A percentile compares a stretch with the other conserved stretches of the same genome.
Evolutionary conservation across 2,797 vertebrate genomes (phyloP).

Genomic region (Pogonophryne albipinna): DNA sequence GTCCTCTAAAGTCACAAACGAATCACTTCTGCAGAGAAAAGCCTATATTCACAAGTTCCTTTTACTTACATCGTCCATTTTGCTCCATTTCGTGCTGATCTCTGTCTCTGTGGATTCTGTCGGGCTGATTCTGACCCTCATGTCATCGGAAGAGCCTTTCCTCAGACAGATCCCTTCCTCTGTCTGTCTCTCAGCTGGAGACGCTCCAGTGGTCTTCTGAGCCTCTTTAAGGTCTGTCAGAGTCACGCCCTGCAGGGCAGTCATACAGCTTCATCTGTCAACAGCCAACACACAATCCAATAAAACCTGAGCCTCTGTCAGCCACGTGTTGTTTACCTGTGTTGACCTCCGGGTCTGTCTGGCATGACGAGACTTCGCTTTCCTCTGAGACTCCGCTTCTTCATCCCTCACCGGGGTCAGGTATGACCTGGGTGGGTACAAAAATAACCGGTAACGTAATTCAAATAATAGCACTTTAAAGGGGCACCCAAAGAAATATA

Average conservation of each 20-base stretch:
- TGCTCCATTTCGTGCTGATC: conserved; percentile 57
- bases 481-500: not conserved
- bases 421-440: conserved; percentile 71
- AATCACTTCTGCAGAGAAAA: not conserved
- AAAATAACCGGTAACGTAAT: not conserved
- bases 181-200: conserved; percentile 78
- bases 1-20: not conserved
- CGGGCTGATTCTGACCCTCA: conserved; percentile 20
- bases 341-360: conserved; percentile 94
- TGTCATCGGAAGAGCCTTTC: conserved; percentile 54
- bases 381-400: conserved; percentile 94
- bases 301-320: not conserved
- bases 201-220: conserved; percentile 86
- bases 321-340: conserved; percentile 81
- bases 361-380: conserved; percentile 93
- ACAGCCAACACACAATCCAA: not conserved
- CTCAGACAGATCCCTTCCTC: conserved; percentile 66
- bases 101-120: conserved; percentile 57
- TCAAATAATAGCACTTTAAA: not conserved
- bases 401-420: conserved; percentile 92
- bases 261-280: conserved; percentile 23
- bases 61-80: conserved; percentile 83
- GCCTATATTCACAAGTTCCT: not conserved
- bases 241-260: conserved; percentile 89
- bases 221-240: conserved; percentile 94